Evolutionary conservation across 2,888 invertebrate genomes (phyloP), one percentile per base, ranked within the genome.

Genomic region (Sicus ferrugineus): DNA sequence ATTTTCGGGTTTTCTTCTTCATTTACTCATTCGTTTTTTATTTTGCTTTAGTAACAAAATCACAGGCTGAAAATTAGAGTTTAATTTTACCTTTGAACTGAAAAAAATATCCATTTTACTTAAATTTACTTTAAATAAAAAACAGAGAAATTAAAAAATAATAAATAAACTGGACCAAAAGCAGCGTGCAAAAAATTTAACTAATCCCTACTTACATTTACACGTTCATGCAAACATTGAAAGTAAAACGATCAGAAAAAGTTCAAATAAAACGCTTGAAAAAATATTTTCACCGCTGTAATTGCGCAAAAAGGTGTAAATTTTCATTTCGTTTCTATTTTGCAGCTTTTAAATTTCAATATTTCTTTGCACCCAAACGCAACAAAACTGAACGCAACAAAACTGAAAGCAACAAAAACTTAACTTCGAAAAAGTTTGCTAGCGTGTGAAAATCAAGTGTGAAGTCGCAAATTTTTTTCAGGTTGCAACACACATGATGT

Each of bases 291-390:
- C 65, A 54, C 23, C 19, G 26, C 63, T 16, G 48, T 65, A 54
- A 52, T 64, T 64, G 64, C 23, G 64, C 52, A 52, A 42, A 62
- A 62, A 62, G 46, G 38, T 16, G 21, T 26, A 16, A 23, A 28
- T 46, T 62, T 62, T 62, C 46, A 42, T 61, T 26, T 19, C 23
- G 34, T 38, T 42, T 42, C 26, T 63, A 28, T 11, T 21, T 28
- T n/a, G 11, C 7, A 48, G 1, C 30, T 63, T 30, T 42, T 42
- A 11, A 6, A 46, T 23, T 62, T 26, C 28, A 1, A 23, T 26
- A 26, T 62, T 62, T 42, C 42, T 38, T 5, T 46, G 34, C 7
- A 14, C 34, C 34, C 7, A n/a, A n/a, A n/a, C n/a, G n/a, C n/a
- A n/a, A n/a, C n/a, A n/a, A n/a, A 34, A 34, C 7, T 14, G 14